Evolutionary conservation across 2,888 invertebrate species (phyloP).

Genomic region (Lypha dubia): DNA sequence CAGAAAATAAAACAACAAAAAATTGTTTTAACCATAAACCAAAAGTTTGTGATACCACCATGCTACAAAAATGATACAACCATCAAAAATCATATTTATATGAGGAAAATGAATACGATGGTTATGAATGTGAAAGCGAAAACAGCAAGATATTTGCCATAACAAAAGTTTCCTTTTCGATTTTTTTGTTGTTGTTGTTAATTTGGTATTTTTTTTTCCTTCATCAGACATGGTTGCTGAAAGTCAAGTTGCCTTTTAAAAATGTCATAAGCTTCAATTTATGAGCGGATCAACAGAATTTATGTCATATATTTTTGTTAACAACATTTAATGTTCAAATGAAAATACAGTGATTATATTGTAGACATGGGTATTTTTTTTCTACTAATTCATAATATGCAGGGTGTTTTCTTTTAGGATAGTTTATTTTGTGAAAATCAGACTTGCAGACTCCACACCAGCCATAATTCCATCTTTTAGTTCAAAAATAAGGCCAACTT

Average conservation of each 20-base stretch:
- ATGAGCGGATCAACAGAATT: slow-evolving; percentile 68
- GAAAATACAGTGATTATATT: slow-evolving; percentile 33
- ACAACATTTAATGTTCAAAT: slow-evolving; percentile 64
- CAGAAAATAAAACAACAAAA: slow-evolving; percentile 19
- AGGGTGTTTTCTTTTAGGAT: not conserved
- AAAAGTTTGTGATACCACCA: slow-evolving; percentile 42
- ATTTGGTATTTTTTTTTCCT: no score
- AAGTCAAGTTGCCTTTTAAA: slow-evolving; percentile 65
- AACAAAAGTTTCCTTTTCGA: slow-evolving; percentile 7
- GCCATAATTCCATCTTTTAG: no score
- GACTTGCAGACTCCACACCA: not conserved
- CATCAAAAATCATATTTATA: slow-evolving; percentile 21
- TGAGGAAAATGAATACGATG: slow-evolving; percentile 8
- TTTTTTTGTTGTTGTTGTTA: not conserved
- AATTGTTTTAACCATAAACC: slow-evolving; percentile 43
- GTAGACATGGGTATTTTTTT: slow-evolving; percentile 7
- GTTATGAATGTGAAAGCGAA: not conserved
- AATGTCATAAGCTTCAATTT: slow-evolving; percentile 69
- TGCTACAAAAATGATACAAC: slow-evolving; percentile 23
- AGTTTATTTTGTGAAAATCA: not conserved
- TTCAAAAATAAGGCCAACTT: no score
- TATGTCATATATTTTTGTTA: slow-evolving; percentile 66
- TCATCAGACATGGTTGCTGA: slow-evolving; percentile 32
- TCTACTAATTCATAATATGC: not conserved
- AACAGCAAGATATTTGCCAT: slow-evolving; percentile 3